Conservation (phyloP, 2,888 invertebrate genomes). For the Dasysyrphus tricinctus region DNA sequence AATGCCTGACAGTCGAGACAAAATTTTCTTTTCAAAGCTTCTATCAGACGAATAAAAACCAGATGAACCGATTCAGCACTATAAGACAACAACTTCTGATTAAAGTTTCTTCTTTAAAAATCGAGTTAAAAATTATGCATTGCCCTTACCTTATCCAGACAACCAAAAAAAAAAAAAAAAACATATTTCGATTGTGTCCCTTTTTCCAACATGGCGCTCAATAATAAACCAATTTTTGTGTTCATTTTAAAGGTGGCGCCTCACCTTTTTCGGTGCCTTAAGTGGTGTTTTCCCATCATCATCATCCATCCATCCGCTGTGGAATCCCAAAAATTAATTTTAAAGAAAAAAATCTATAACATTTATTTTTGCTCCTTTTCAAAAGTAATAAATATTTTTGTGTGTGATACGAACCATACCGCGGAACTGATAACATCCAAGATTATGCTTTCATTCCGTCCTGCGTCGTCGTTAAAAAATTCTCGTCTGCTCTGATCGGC, state of each 20-base stretch:
- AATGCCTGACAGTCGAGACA: neutral
- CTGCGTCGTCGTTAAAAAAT: slow-evolving; percentile 13
- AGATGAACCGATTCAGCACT: slow-evolving; percentile 32
- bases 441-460: slow-evolving; percentile 59
- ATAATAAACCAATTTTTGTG: slow-evolving; percentile 53
- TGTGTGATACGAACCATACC: slow-evolving; percentile 69
- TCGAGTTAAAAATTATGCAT: slow-evolving; percentile 27
- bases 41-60: neutral
- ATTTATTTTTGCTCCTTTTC: slow-evolving; percentile 72
- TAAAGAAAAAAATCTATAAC: slow-evolving; percentile 48
- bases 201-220: slow-evolving; percentile 58
- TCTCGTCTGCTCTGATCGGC: slow-evolving; percentile 19
- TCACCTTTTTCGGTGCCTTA: slow-evolving; percentile 65
- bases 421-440: slow-evolving; percentile 70
- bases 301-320: slow-evolving; percentile 15
- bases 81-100: slow-evolving; percentile 44
- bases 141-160: neutral
- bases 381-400: slow-evolving; percentile 70
- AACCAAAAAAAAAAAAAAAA: slow-evolving; percentile 24
- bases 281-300: slow-evolving; percentile 53
- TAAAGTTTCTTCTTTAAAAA: slow-evolving; percentile 51
- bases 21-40: neutral
- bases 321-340: slow-evolving; percentile 20
- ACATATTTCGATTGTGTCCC: slow-evolving; percentile 38
- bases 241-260: slow-evolving; percentile 64